phyloP scores from a whole-genome alignment of 2,888 invertebrate species.

The Emmelina monodactyla region DNA sequence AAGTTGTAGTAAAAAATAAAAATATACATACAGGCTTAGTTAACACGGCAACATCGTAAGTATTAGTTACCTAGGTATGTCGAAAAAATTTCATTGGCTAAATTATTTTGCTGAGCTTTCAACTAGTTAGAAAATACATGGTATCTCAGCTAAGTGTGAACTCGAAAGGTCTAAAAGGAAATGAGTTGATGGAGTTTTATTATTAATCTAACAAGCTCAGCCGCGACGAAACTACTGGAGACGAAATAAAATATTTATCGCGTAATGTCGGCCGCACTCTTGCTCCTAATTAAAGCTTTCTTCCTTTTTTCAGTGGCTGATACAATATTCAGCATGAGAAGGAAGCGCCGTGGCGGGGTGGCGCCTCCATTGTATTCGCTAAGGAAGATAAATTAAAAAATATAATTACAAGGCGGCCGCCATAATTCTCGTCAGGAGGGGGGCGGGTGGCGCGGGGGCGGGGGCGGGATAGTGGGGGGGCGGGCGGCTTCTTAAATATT shows the following conservation, averaged over 20 bases:
- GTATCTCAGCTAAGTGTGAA: too few species aligned
- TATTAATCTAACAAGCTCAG: too few species aligned
- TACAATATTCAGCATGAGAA: slow-evolving; percentile 67
- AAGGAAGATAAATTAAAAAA: slow-evolving; percentile 77
- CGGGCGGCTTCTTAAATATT: slow-evolving; percentile 67
- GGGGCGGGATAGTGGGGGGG: slow-evolving; percentile 55
- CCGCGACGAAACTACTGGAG: too few species aligned
- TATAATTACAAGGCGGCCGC: slow-evolving; percentile 74
- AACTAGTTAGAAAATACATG: too few species aligned
- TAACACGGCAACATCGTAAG: too few species aligned
- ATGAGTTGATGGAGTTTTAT: too few species aligned
- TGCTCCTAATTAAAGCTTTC: slow-evolving; percentile 66
- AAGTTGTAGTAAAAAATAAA: too few species aligned
- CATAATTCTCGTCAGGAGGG: slow-evolving; percentile 67
- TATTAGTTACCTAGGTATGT: too few species aligned
- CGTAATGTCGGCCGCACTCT: slow-evolving; percentile 60
- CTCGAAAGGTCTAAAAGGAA: too few species aligned
- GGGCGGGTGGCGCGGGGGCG: slow-evolving; percentile 34
- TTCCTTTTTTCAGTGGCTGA: slow-evolving; percentile 66
- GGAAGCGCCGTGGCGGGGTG: slow-evolving; percentile 65
- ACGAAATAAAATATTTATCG: slow-evolving; percentile 64
- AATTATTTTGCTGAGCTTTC: too few species aligned
- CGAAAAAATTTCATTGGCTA: too few species aligned
- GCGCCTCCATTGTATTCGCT: slow-evolving; percentile 69
- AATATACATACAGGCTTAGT: too few species aligned